Base-by-base conservation (phyloP, 2,888 invertebrate genomes). In the Crepidodera aurea region DNA sequence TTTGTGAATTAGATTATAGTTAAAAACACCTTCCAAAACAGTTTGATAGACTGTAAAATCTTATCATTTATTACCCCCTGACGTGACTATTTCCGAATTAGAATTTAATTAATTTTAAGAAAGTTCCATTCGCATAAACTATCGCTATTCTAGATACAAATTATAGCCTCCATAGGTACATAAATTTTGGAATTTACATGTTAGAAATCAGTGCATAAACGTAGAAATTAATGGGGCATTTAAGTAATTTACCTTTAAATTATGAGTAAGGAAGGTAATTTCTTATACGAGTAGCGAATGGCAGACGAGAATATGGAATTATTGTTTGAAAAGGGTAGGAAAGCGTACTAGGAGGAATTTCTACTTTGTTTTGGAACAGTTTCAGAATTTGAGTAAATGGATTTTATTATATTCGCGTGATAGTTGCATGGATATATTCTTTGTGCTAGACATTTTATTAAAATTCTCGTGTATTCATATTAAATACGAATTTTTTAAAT, bases 201-300 rank as follows among this genome's bases (percentile, higher is more conserved):
- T 70, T 69, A 66, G 66, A 61, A 69, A 69, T 66, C 69, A 69
- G 57, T 64, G 65, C 71, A 74, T 77, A 77, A 78, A 72, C 73
- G 77, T 74, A 67, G 71, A 74, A 78, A 78, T 77, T 77, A 78
- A 78, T 78, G 78, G 77, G 77, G 75, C 69, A 77, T 77, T 76
- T 75, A 74, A 75, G 78, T 69, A 77, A 78, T 78, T 77, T 75
- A 73, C 72, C 75, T 77, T 76, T 78, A 77, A 78, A 73, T 78
- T 78, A 78, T 77, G 74, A 69, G 68, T 60, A 51, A 68, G 69
- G 68, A 64, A 57, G 60, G 63, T 59, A 70, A 69, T 71, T 74
- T 74, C 73, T 74, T 75, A 73, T 67, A 55, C 65, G 48, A 27
- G 44, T 58, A 39, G 22, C 27, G 54, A 51, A 37, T 48, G 48